These are phyloP conservation scores for Micrasema longulum DNA, from an alignment of 1,140 invertebrate species.

Conservation along the genomic window DNA sequence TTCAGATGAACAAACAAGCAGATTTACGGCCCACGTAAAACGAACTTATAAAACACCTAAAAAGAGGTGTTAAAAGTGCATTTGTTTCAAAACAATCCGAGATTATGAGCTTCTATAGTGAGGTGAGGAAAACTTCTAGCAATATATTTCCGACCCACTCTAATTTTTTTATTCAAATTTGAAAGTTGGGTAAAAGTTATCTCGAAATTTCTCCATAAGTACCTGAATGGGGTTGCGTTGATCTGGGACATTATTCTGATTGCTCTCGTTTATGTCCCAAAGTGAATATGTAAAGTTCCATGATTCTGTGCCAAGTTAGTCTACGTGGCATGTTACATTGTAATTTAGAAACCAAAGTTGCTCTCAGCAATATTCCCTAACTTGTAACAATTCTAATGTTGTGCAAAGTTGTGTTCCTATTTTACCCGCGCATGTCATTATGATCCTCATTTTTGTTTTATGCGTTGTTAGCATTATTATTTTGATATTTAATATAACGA, in stretches of 20 bases:
- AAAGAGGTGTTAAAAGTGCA: too few relatives aligned
- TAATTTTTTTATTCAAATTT: constrained; percentile 2
- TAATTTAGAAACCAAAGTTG: constrained; percentile 26
- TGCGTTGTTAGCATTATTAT: background rate
- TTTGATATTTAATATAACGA: too few relatives aligned
- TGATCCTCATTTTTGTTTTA: background rate
- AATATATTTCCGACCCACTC: too few relatives aligned
- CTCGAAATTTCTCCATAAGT: constrained; percentile 9
- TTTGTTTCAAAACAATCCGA: too few relatives aligned
- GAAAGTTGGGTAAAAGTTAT: constrained; percentile 6
- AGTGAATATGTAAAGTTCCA: constrained; percentile 32
- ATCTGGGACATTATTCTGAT: constrained; percentile 23
- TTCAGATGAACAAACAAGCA: too few relatives aligned
- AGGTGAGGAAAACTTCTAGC: too few relatives aligned
- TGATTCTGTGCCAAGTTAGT: background rate
- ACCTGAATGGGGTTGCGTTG: constrained; percentile 4
- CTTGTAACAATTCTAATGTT: background rate
- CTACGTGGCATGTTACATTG: constrained; percentile 5
- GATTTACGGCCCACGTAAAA: too few relatives aligned
- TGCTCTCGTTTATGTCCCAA: constrained; percentile 28
- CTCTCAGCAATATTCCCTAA: constrained; percentile 3
- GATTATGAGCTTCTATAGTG: too few relatives aligned
- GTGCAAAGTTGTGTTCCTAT: background rate
- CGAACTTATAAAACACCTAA: too few relatives aligned
- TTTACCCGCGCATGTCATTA: background rate